A percentile compares a stretch with the other conserved stretches of the same genome.
These are phyloP conservation scores for Setipinna tenuifilis DNA, from an alignment of 2,797 vertebrate genomes.

Conservation along the genomic window DNA sequence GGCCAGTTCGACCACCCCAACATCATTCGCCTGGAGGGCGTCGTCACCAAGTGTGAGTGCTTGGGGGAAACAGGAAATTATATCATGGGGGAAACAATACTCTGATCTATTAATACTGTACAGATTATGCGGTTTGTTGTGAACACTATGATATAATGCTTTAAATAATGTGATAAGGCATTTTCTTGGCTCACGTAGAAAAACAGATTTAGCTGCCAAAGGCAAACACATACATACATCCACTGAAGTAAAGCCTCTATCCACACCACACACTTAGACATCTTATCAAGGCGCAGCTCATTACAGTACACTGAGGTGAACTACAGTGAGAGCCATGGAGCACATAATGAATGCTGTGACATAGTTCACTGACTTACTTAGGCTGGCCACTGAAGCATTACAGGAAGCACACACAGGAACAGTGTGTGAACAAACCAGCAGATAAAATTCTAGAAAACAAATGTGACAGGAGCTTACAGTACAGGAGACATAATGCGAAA, in stretches of 20 bases:
- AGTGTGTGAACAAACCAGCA: neutral
- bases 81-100: conserved; percentile 9
- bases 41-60: conserved; percentile 94
- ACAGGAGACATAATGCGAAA: neutral
- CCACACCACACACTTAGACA: neutral
- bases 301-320: no score
- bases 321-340: no score
- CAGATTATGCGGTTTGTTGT: neutral
- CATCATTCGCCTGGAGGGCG: conserved; percentile 95
- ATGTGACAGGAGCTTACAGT: neutral
- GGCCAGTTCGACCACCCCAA: conserved; percentile 98
- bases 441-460: neutral
- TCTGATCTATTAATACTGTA: conserved; percentile 18
- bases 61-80: neutral
- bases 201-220: neutral
- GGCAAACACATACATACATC: neutral
- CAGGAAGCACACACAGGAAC: neutral
- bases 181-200: neutral
- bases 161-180: neutral
- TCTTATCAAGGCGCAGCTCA: neutral
- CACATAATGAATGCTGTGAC: neutral
- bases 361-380: neutral
- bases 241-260: neutral
- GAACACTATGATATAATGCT: neutral
- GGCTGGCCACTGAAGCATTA: neutral